Evolutionary conservation across 1,140 invertebrate species (phyloP), one percentile per base, ranked within the genome.

Genomic region (Plodia interpunctella): DNA sequence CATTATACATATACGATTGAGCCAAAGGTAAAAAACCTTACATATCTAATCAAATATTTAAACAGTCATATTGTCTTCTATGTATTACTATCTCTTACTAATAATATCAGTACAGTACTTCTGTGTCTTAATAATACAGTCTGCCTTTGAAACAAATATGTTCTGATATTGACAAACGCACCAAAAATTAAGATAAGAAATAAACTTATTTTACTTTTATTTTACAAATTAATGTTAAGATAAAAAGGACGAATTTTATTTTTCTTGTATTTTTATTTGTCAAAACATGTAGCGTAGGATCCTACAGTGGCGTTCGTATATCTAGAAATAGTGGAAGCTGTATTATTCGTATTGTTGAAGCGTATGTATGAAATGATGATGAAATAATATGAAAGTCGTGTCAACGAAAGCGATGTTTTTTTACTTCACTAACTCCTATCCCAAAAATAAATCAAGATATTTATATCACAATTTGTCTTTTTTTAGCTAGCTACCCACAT

Each of bases 51-150:
- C 10, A 57, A 50, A 50, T 55, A 60, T 30, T 21, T 57, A 63
- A 53, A 55, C 51, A 59, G 35, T 58, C 28, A 62, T 63, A 63
- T 63, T 63, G 62, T 63, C 62, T 49, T 59, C 57, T 63, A 25
- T 25, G 6, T 3, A 25, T 25, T 6, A n/a, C n/a, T n/a, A n/a
- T n/a, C n/a, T n/a, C n/a, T n/a, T n/a, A n/a, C n/a, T n/a, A n/a
- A n/a, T n/a, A n/a, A n/a, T n/a, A n/a, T n/a, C n/a, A n/a, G n/a
- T n/a, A n/a, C n/a, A n/a, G n/a, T n/a, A n/a, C n/a, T n/a, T n/a
- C n/a, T n/a, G n/a, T 25, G 2, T 3, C 21, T 25, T 25, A 25
- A 57, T 18, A 55, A 60, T 54, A 55, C 58, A 60, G 58, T 60
- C 58, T 60, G 52, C 32, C 9, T 55, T 28, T 60, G 51, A 60